Evolutionary conservation across 2,888 invertebrate species (phyloP).

Genomic region (Eupithecia abbreviata): DNA sequence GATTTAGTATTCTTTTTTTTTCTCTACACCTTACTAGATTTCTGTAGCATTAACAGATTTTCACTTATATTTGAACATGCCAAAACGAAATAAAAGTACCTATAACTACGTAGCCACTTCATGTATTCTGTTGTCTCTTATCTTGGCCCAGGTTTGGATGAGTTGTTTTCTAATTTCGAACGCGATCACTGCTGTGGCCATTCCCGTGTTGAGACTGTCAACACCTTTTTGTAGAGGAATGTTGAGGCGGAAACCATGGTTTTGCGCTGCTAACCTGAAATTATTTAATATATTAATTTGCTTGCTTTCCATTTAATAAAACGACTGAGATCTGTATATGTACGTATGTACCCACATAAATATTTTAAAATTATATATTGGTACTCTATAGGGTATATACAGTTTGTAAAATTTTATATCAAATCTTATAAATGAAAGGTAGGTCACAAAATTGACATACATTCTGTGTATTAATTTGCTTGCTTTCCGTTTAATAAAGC

Average conservation of each 20-base stretch:
- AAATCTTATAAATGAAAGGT: too few relatives aligned
- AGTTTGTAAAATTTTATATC: too few relatives aligned
- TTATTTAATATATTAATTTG: background rate
- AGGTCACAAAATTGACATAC: too few relatives aligned
- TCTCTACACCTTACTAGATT: constrained; percentile 1
- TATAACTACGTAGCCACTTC: constrained; percentile 29
- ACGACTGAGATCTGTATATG: too few relatives aligned
- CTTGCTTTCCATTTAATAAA: background rate
- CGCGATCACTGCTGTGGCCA: constrained; percentile 91
- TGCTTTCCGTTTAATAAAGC: too few relatives aligned
- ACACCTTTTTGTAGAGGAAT: constrained; percentile 90
- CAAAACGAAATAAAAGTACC: constrained; percentile 25
- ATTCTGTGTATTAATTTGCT: too few relatives aligned
- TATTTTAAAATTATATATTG: too few relatives aligned
- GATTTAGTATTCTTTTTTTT: too few relatives aligned
- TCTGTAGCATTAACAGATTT: background rate
- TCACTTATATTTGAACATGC: constrained; percentile 7
- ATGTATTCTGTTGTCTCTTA: constrained; percentile 54
- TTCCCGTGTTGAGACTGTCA: constrained; percentile 93
- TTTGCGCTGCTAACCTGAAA: constrained; percentile 81
- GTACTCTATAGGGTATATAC: too few relatives aligned
- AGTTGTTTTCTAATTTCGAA: constrained; percentile 92
- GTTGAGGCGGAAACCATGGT: constrained; percentile 86
- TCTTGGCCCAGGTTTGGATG: constrained; percentile 63
- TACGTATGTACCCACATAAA: too few relatives aligned